Conservation (phyloP, 2,888 invertebrate species). For the Eulithis prunata region DNA sequence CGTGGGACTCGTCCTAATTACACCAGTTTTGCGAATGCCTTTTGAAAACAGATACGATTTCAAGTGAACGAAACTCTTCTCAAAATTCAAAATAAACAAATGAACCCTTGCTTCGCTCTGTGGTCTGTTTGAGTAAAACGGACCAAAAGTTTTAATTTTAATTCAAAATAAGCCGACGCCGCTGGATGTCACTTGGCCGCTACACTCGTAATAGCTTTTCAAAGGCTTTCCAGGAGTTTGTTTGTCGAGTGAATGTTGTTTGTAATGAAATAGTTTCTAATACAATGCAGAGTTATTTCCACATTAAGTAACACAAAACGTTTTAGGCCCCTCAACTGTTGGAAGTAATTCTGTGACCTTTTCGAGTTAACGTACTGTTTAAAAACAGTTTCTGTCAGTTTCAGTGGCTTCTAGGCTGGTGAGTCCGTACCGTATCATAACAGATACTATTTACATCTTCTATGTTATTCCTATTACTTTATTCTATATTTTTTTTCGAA, state of each 20-base stretch:
- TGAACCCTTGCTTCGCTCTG: constrained; percentile 45
- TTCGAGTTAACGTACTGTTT: neutral
- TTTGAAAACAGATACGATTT: constrained; percentile 30
- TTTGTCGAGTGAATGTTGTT: constrained; percentile 8
- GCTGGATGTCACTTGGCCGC: neutral
- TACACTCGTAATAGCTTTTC: constrained; percentile 14
- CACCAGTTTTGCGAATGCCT: constrained; percentile 13
- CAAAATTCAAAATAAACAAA: constrained; percentile 47
- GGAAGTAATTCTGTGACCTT: neutral
- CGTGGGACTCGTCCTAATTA: neutral
- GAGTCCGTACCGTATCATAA: too few relatives aligned
- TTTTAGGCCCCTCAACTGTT: constrained; percentile 2
- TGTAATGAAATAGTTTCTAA: constrained; percentile 16
- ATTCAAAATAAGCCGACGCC: constrained; percentile 35
- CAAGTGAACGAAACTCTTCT: constrained; percentile 40
- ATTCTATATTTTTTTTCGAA: too few relatives aligned
- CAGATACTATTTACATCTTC: too few relatives aligned
- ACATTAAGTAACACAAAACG: constrained; percentile 4
- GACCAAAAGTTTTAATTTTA: constrained; percentile 46
- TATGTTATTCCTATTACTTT: too few relatives aligned
- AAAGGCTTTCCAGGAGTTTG: constrained; percentile 20
- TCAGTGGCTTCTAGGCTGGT: too few relatives aligned
- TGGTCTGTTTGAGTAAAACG: constrained; percentile 46
- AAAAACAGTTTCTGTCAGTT: neutral
- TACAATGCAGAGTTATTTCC: constrained; percentile 2